Conservation (phyloP, 2,797 vertebrate species). For the Argya squamiceps region DNA sequence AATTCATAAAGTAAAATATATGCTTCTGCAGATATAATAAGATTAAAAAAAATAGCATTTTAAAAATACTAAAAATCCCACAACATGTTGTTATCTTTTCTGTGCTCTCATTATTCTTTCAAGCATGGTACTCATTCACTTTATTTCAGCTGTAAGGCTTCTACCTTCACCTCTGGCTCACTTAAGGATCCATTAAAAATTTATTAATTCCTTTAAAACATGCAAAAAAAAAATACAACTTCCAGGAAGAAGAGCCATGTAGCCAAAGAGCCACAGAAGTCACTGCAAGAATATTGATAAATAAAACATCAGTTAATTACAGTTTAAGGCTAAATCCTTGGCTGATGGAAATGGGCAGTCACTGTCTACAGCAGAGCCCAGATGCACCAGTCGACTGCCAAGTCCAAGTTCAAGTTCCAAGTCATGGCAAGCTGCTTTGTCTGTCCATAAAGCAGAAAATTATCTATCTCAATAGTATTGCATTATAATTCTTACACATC, state of each 20-base stretch:
- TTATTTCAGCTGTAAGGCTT: neutral
- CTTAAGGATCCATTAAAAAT: constrained; percentile 11
- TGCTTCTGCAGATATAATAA: neutral
- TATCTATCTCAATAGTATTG: neutral
- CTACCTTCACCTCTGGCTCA: neutral
- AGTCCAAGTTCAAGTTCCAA: neutral
- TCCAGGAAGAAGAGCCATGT: neutral
- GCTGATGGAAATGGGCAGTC: neutral
- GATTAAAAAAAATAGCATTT: neutral
- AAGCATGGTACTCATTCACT: neutral
- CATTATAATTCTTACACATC: neutral
- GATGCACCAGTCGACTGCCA: neutral
- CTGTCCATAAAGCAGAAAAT: neutral
- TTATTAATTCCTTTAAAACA: constrained; percentile 30
- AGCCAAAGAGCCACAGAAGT: neutral
- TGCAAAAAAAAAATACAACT: neutral
- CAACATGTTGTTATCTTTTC: neutral
- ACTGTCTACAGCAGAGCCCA: neutral
- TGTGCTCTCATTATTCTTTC: neutral
- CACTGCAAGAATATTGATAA: neutral
- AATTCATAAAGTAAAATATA: constrained; percentile 8
- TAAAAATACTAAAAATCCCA: neutral
- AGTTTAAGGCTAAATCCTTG: neutral
- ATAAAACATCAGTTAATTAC: neutral
- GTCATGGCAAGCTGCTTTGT: neutral